Evolutionary conservation across 2,113 vertebrate genomes (phyloP).

Genomic region (Chascanopsetta lugubris): DNA sequence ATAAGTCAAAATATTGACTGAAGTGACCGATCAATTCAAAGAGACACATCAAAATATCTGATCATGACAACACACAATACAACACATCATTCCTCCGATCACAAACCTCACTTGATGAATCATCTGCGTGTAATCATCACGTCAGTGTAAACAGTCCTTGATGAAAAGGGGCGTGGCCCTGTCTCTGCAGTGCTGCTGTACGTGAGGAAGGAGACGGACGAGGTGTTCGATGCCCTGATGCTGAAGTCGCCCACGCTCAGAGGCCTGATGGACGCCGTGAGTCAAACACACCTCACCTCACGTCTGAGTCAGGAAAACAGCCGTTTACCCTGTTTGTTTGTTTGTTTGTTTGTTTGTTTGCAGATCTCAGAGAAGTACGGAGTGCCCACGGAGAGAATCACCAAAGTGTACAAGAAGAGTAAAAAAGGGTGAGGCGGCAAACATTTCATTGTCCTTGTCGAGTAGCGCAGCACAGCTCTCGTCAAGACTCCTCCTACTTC

Average conservation of each 20-base stretch:
- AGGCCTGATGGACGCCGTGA: conserved; percentile 95
- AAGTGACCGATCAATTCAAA: no score
- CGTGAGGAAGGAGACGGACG: conserved; percentile 93
- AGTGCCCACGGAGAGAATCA: conserved; percentile 90
- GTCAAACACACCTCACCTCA: no score
- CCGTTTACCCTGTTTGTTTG: conserved; percentile 16
- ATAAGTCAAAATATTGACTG: no score
- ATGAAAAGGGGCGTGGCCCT: neutral
- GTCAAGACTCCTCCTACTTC: no score
- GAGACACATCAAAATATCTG: no score
- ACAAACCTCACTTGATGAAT: no score
- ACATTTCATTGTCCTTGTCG: no score
- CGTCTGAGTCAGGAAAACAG: neutral
- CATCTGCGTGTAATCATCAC: no score
- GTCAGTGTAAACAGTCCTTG: no score
- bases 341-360: conserved; percentile 29
- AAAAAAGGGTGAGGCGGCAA: conserved; percentile 92
- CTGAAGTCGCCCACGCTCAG: conserved; percentile 94
- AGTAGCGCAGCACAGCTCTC: no score
- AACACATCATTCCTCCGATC: no score
- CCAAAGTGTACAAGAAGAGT: conserved; percentile 98
- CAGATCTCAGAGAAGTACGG: conserved; percentile 97
- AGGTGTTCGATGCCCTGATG: conserved; percentile 98
- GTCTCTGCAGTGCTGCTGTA: conserved; percentile 91
- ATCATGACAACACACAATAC: no score